Conservation (phyloP, 1,140 invertebrate genomes). For the Meloidogyne exigua region DNA sequence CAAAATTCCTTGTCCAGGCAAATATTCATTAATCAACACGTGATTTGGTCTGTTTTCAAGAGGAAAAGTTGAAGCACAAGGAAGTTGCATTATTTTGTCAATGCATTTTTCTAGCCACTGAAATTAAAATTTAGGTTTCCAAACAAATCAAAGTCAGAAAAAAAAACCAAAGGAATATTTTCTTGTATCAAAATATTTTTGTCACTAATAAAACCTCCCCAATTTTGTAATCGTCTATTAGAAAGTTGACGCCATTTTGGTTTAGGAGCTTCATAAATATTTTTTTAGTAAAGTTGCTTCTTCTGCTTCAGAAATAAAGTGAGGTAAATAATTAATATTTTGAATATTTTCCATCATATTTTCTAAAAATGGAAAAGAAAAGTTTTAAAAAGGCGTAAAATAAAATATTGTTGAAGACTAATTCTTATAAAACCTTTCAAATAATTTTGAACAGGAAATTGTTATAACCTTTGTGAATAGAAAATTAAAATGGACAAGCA, state of each 20-base stretch:
- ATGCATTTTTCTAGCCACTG: slow-evolving; percentile 22
- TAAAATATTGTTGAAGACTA: no score
- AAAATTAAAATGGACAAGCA: no score
- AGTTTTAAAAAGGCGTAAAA: no score
- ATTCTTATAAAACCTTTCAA: no score
- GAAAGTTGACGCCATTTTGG: slow-evolving; percentile 92
- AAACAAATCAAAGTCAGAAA: not conserved
- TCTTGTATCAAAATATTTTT: slow-evolving; percentile 48
- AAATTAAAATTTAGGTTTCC: not conserved
- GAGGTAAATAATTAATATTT: slow-evolving; percentile 80
- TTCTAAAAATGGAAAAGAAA: no score
- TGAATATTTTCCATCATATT: slow-evolving; percentile 63
- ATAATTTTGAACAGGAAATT: no score
- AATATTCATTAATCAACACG: slow-evolving; percentile 92
- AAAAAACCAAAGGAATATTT: slow-evolving; percentile 48
- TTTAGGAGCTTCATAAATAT: slow-evolving; percentile 71
- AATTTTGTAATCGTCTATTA: slow-evolving; percentile 87
- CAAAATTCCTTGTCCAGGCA: slow-evolving; percentile 86
- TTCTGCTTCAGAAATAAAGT: slow-evolving; percentile 82
- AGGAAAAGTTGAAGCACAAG: slow-evolving; percentile 69
- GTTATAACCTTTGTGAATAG: no score
- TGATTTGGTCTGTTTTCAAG: slow-evolving; percentile 79
- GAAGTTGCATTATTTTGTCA: slow-evolving; percentile 17
- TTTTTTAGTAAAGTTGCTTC: slow-evolving; percentile 72
- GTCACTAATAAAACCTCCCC: slow-evolving; percentile 71